Percentiles rank a stretch among this genome's conserved stretches.
Evolutionary conservation across 2,888 invertebrate species (phyloP).

Genomic region (Athalia circularis): DNA sequence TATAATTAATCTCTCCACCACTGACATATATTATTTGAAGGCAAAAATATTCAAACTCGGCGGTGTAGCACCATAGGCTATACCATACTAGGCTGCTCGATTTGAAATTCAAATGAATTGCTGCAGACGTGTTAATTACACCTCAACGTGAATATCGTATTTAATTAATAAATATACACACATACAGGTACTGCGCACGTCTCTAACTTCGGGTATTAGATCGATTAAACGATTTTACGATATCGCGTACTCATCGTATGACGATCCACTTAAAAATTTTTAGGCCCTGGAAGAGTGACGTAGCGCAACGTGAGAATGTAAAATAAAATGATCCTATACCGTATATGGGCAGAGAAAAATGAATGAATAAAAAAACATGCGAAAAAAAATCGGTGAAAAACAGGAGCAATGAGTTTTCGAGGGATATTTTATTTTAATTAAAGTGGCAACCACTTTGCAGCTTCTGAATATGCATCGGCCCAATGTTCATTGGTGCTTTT

Average conservation of each 20-base stretch:
- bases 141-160: background rate
- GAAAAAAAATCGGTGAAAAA: constrained; percentile 14
- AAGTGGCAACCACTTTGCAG: constrained; percentile 39
- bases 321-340: background rate
- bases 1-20: constrained; percentile 2
- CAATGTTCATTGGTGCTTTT: background rate
- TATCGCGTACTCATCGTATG: too few species aligned
- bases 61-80: background rate
- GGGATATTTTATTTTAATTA: constrained; percentile 40
- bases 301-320: background rate
- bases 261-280: too few species aligned
- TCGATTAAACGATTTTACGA: too few species aligned
- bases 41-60: constrained; percentile 22
- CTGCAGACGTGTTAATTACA: constrained; percentile 7
- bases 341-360: background rate
- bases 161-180: constrained; percentile 1
- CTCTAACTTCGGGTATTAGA: background rate
- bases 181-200: background rate
- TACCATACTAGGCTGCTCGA: background rate
- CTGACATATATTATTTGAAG: constrained; percentile 10
- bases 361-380: too few species aligned
- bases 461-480: constrained; percentile 33
- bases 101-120: constrained; percentile 27
- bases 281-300: background rate
- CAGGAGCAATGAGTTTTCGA: constrained; percentile 19